phyloP scores from a whole-genome alignment of 1,140 invertebrate species.

The Neodiprion virginianus region DNA sequence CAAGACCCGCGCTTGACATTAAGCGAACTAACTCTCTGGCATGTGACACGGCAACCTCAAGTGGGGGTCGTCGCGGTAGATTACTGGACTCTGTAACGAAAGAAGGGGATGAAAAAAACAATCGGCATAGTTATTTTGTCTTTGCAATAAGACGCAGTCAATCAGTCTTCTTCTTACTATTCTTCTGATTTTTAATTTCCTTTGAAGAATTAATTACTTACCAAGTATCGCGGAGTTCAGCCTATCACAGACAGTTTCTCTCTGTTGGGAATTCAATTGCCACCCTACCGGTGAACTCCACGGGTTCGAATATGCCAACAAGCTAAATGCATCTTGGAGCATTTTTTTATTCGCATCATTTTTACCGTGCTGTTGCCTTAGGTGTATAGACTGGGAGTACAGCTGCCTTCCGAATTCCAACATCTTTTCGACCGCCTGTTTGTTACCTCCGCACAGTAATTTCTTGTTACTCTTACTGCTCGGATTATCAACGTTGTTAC shows the following conservation, averaged over 20 bases:
- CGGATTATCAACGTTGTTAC: slow-evolving; percentile 38
- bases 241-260: slow-evolving; percentile 92
- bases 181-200: too few species aligned
- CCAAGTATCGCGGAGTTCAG: slow-evolving; percentile 97
- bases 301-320: slow-evolving; percentile 97
- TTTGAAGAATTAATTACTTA: slow-evolving; percentile 49
- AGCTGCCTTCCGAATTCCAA: slow-evolving; percentile 93
- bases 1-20: slow-evolving; percentile 89
- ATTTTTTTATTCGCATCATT: slow-evolving; percentile 92
- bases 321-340: slow-evolving; percentile 96
- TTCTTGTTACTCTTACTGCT: slow-evolving; percentile 61
- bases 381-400: slow-evolving; percentile 86
- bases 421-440: slow-evolving; percentile 88
- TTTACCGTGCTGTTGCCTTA: slow-evolving; percentile 83
- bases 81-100: slow-evolving; percentile 82
- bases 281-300: slow-evolving; percentile 96
- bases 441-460: slow-evolving; percentile 76
- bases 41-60: slow-evolving; percentile 91
- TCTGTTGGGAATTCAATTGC: slow-evolving; percentile 90
- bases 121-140: slow-evolving; percentile 9
- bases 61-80: slow-evolving; percentile 85
- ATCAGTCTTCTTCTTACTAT: too few species aligned
- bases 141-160: not conserved
- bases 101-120: slow-evolving; percentile 11
- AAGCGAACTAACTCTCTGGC: slow-evolving; percentile 86